Percentiles rank a stretch among this genome's conserved stretches.
Evolutionary conservation across 2,888 invertebrate species (phyloP).

Genomic region (Apotomis capreana): DNA sequence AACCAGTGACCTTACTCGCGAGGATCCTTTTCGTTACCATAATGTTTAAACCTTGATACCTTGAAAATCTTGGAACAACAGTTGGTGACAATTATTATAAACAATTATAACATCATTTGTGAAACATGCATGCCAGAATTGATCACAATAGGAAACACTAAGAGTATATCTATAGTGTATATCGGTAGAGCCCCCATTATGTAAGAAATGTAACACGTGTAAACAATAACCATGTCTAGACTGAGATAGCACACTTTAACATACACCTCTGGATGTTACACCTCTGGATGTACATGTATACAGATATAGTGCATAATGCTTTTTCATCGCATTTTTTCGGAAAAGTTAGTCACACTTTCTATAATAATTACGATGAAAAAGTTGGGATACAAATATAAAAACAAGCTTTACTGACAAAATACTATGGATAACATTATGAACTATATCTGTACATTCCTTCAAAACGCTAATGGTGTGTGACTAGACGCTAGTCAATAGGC

Average conservation of each 20-base stretch:
- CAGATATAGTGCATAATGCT: too few species aligned
- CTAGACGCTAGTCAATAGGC: too few species aligned
- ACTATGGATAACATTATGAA: too few species aligned
- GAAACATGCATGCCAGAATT: conserved; percentile 60
- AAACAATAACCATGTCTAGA: neutral
- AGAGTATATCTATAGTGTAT: neutral
- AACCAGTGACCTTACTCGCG: conserved; percentile 77
- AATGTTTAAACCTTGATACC: conserved; percentile 77
- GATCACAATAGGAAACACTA: conserved; percentile 32
- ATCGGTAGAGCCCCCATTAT: conserved; percentile 23
- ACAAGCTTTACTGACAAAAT: too few species aligned
- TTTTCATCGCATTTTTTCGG: too few species aligned
- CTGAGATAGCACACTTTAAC: neutral
- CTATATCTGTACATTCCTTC: too few species aligned
- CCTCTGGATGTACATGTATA: neutral
- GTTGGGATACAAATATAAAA: too few species aligned
- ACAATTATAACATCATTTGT: conserved; percentile 49
- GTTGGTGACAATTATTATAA: conserved; percentile 65
- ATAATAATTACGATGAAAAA: too few species aligned
- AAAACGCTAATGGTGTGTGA: too few species aligned
- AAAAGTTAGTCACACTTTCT: too few species aligned
- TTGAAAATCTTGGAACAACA: conserved; percentile 80
- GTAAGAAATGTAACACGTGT: neutral
- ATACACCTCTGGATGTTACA: neutral
- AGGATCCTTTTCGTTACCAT: conserved; percentile 85